Evolutionary conservation across 2,797 vertebrate genomes (phyloP).

Genomic region (Pangasius macronema): DNA sequence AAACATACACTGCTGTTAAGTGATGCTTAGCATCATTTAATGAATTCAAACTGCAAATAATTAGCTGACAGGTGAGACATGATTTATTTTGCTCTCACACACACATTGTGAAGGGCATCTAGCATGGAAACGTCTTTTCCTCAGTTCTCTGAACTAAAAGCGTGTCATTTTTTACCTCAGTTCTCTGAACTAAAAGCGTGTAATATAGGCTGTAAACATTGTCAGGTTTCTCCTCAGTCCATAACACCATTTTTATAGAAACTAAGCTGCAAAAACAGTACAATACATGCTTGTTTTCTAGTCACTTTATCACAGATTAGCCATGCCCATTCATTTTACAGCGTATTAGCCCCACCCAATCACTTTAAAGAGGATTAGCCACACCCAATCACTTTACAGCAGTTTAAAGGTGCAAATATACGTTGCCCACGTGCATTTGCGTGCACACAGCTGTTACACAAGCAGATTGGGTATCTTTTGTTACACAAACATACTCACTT

Average conservation of each 20-base stretch:
- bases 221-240: background rate
- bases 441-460: background rate
- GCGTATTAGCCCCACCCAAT: background rate
- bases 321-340: background rate
- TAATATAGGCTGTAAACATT: no score
- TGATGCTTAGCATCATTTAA: conserved; percentile 33
- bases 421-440: background rate
- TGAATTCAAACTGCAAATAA: conserved; percentile 34
- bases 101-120: no score
- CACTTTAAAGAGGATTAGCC: background rate
- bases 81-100: background rate
- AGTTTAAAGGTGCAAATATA: background rate
- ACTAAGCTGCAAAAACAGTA: background rate
- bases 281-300: background rate
- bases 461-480: background rate
- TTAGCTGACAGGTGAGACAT: background rate
- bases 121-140: background rate
- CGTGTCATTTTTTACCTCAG: no score
- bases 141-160: background rate
- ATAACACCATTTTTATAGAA: background rate
- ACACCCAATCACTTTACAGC: background rate
- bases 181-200: no score
- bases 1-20: conserved; percentile 15
- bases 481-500: background rate
- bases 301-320: background rate